Conservation (phyloP, 2,113 vertebrate genomes). For the Myrmophylax atrothorax region DNA sequence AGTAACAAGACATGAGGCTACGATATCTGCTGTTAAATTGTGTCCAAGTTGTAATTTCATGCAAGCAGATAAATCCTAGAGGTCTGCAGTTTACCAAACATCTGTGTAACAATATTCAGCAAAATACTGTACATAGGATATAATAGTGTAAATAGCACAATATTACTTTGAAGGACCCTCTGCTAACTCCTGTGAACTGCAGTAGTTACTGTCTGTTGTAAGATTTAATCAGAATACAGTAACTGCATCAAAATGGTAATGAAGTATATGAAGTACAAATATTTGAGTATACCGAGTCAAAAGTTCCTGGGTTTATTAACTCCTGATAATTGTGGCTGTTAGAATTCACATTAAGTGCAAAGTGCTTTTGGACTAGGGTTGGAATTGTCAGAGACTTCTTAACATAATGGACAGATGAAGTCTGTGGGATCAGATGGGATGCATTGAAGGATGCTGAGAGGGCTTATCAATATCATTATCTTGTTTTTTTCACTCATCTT, state of each 20-base stretch:
- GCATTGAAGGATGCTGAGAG: not conserved
- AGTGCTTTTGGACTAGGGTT: not conserved
- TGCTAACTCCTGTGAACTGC: not conserved
- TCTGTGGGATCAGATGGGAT: not conserved
- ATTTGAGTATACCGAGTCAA: not conserved
- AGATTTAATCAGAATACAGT: not conserved
- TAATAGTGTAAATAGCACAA: not conserved
- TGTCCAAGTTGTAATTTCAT: not conserved
- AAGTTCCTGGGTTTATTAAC: not conserved
- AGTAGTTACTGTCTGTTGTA: not conserved
- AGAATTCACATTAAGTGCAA: not conserved
- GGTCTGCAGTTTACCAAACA: not conserved
- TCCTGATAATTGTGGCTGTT: not conserved
- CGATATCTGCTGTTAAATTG: not conserved
- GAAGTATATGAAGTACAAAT: not conserved
- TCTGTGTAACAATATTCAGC: not conserved
- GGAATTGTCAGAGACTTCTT: not conserved
- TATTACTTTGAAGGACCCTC: not conserved
- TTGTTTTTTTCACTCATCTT: not conserved
- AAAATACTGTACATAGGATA: not conserved
- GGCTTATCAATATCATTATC: not conserved
- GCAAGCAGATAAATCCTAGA: not conserved
- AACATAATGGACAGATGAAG: not conserved
- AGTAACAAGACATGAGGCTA: not conserved
- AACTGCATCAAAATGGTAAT: not conserved